These are phyloP conservation scores for Pygoscelis adeliae DNA, from an alignment of 2,113 vertebrate species.

Conservation along the genomic window DNA sequence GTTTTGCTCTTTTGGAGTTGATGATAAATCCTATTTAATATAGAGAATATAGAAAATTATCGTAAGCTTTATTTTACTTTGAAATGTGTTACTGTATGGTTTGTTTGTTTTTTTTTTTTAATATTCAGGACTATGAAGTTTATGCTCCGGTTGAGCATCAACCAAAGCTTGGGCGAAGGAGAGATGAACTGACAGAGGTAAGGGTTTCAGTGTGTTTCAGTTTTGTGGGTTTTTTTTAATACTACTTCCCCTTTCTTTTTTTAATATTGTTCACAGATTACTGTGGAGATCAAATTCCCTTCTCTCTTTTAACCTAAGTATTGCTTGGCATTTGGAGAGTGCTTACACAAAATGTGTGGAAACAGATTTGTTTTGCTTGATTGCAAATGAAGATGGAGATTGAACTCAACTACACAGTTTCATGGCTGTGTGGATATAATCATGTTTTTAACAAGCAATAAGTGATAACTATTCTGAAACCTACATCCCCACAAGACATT, in stretches of 20 bases:
- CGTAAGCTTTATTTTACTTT: not conserved
- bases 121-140: constrained; percentile 84
- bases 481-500: not conserved
- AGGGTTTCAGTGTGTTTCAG: not conserved
- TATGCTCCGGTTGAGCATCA: constrained; percentile 90
- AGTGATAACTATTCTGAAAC: not conserved
- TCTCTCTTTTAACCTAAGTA: not conserved
- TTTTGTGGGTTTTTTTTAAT: not conserved
- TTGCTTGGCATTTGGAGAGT: not conserved
- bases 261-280: not conserved
- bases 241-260: not conserved
- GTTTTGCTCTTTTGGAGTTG: not conserved
- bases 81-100: not conserved
- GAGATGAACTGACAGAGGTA: constrained; percentile 93
- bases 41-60: not conserved
- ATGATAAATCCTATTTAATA: not conserved
- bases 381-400: not conserved
- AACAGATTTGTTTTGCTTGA: not conserved
- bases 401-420: not conserved
- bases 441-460: not conserved
- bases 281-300: not conserved
- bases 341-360: not conserved
- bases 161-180: constrained; percentile 85
- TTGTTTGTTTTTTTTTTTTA: not conserved
- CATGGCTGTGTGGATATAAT: not conserved